Base-by-base conservation (phyloP, 2,888 invertebrate species). In the Limnephilus auricula region DNA sequence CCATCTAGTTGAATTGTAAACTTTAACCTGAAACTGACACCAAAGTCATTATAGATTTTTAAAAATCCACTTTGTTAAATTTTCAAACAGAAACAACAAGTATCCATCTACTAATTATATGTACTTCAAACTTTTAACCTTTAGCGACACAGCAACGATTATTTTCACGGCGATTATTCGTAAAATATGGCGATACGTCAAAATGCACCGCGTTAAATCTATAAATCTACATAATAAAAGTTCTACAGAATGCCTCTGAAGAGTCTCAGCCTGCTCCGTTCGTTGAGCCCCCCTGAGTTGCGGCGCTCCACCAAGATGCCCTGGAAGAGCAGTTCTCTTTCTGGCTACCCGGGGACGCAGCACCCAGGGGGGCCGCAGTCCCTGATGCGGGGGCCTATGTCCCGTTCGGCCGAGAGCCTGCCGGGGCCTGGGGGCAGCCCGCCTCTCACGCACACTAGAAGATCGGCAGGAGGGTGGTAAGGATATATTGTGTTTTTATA, bases 371-470 rank as follows among this genome's bases (percentile, higher is more conserved):
- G 84, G 85, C 65, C 79, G 15, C 45, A 65, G 12, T 65, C 50
- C 13, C 45, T 82, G 10, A 65, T 45, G 83, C 18, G 90, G 18
- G 83, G 91, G 10, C 86, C 90, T 40, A 31, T 87, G 78, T 92
- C 92, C 31, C 92, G 89, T 40, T 93, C 95, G 65, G 96, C 96
- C 90, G 96, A 96, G 93, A 95, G 95, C 6, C 94, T 96, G 32
- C 84, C 40, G 37, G 91, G 89, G 92, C 89, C 18, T 32, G 91
- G 30, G 92, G 37, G 90, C 89, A 92, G 92, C 32, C 90, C 90
- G n/a, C 83, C 90, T 32, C 87, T 88, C 85, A 89, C 90, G 45
- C 90, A 91, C 90, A 92, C 92, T 25, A 90, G 92, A 80, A 89
- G 92, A 65, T 92, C 92, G 15, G 91, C 92, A 0, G 92, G 92